These are phyloP conservation scores for Aptenodytes patagonicus DNA, from an alignment of 2,113 vertebrate species.

Conservation along the genomic window DNA sequence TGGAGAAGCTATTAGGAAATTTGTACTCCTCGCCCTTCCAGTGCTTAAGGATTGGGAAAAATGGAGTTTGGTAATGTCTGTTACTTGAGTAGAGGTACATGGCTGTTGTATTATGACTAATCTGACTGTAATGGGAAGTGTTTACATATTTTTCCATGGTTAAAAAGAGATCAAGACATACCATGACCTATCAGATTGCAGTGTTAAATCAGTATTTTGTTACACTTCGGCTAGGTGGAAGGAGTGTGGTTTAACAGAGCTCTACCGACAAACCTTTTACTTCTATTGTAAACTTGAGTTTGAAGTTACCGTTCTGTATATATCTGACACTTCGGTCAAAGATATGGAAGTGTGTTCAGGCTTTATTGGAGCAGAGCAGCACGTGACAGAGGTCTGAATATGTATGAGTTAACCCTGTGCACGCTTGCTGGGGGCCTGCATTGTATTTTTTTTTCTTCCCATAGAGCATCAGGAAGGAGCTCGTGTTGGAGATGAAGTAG, in stretches of 20 bases:
- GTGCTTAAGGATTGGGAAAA: not conserved
- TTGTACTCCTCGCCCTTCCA: not conserved
- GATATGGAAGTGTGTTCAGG: not conserved
- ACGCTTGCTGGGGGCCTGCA: accelerated
- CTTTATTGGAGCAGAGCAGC: not conserved
- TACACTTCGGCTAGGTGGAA: not conserved
- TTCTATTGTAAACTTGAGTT: not conserved
- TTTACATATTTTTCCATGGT: not conserved
- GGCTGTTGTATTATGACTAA: not conserved
- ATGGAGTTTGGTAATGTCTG: not conserved
- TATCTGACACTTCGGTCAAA: not conserved
- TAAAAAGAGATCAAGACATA: not conserved
- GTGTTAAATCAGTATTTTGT: not conserved
- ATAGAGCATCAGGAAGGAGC: not conserved
- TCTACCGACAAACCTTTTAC: accelerated
- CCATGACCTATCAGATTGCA: not conserved
- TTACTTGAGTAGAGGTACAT: not conserved
- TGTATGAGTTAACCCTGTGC: not conserved
- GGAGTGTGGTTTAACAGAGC: not conserved
- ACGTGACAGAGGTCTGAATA: not conserved
- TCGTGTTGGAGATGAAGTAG: not conserved
- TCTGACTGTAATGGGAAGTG: not conserved
- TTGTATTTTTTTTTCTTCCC: not conserved
- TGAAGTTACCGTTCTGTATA: not conserved
- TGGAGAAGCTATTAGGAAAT: not conserved